Conservation (phyloP, 2,113 vertebrate genomes). For the Apaloderma vittatum region DNA sequence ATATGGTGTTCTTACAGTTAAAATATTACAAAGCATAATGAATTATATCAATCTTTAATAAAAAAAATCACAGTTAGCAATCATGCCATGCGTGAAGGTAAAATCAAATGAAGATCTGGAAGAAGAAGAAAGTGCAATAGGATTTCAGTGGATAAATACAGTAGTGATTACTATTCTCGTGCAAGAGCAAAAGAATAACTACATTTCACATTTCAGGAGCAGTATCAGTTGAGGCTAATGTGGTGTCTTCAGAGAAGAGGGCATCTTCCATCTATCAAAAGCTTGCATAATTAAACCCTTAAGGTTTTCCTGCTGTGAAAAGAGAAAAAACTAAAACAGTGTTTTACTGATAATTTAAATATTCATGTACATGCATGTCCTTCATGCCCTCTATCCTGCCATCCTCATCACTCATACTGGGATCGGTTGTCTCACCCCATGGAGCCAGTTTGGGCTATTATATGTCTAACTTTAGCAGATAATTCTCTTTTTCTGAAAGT, state of each 20-base stretch:
- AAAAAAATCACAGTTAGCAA: not conserved
- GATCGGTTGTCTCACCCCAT: not conserved
- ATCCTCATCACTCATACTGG: accelerated
- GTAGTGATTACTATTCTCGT: not conserved
- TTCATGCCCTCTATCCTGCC: not conserved
- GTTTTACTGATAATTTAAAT: not conserved
- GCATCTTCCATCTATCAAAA: not conserved
- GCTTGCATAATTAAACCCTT: not conserved
- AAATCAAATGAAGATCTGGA: not conserved
- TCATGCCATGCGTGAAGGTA: not conserved
- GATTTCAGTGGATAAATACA: not conserved
- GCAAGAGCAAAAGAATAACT: not conserved
- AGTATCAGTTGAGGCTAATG: not conserved
- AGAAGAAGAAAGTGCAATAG: not conserved
- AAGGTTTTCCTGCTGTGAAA: not conserved
- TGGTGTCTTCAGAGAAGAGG: not conserved
- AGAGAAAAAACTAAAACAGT: not conserved
- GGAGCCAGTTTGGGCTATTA: not conserved
- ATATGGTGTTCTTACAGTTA: not conserved
- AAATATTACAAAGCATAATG: not conserved
- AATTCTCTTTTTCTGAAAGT: not conserved
- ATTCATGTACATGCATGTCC: not conserved
- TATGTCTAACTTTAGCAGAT: not conserved
- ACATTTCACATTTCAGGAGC: not conserved
- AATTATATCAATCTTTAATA: not conserved